Evolutionary conservation across 2,113 vertebrate genomes (phyloP), one percentile per base, ranked within the genome.

Genomic region (Sinocyclocheilus rhinocerous): DNA sequence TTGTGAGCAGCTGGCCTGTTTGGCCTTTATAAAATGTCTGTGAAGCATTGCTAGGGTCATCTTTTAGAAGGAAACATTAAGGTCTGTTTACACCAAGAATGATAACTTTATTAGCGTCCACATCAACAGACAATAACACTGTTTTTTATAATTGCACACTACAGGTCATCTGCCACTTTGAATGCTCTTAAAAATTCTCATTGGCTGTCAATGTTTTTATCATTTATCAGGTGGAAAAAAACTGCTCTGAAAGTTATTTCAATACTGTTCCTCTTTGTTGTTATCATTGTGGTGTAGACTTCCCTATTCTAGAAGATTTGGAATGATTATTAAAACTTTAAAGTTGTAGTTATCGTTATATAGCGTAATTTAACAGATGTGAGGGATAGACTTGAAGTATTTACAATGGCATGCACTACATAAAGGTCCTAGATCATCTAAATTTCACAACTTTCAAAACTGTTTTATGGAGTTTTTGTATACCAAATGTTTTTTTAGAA

Each of bases 1-100:
- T 29, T 88, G 83, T 61, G 33, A 73, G 86, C 89, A 88, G 78
- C 85, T 90, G 87, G 83, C 69, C 57, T 85, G 63, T 87, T 52
- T 8, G 16, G n/a, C 5, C 18, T 70, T 82, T 16, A 33, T 13
- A 82, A 65, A 81, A 22, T 81, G 39, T 48, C 45, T 11, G 13
- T 70, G 24, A 69, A 50, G 63, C 16, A 22, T 6, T 52, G 11
- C 52, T 69, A 48, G 76, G 10, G 52, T 57, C 39, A 20, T 48
- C 24, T 22, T 45, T 70, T 33, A 70, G 61, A 57, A 20, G 65
- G 18, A n/a, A 39, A 24, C 36, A n/a, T 79, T 39, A 81, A 24
- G 33, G 13, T 0, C 15, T 24, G 15, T 45, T 45, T 76, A 8
- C 24, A 29, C 15, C 24, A 57, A 7, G 15, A 26, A 76, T 22